Evolutionary conservation across 1,140 invertebrate species (phyloP).

Genomic region (Drosophila burlai): DNA sequence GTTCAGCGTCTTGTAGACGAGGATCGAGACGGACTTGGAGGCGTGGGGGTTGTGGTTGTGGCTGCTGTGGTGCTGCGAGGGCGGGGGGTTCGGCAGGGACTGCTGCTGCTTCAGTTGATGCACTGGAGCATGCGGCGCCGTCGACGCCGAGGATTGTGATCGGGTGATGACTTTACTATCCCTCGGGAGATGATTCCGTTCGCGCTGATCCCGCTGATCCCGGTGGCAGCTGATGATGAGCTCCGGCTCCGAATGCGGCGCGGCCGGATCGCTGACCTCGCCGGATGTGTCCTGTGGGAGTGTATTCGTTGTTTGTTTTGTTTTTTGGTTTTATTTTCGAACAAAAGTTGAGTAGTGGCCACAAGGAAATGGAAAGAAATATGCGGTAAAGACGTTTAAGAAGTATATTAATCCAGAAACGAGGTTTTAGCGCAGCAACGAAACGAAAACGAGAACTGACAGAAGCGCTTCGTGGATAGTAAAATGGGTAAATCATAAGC

Average conservation of each 20-base stretch:
- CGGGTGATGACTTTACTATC: slow-evolving; percentile 78
- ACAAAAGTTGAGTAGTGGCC: slow-evolving; percentile 71
- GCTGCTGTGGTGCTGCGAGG: slow-evolving; percentile 47
- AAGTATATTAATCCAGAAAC: slow-evolving; percentile 36
- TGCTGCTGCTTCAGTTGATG: slow-evolving; percentile 83
- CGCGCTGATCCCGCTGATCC: slow-evolving; percentile 53
- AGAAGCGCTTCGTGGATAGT: slow-evolving; percentile 60
- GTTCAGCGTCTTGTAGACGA: slow-evolving; percentile 84
- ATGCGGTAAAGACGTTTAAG: slow-evolving; percentile 65
- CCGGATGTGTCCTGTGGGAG: slow-evolving; percentile 70
- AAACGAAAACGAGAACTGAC: slow-evolving; percentile 60
- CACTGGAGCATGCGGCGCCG: slow-evolving; percentile 71
- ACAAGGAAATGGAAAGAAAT: slow-evolving; percentile 76
- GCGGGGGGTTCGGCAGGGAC: slow-evolving; percentile 73
- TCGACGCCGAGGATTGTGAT: slow-evolving; percentile 83
- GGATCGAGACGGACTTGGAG: slow-evolving; percentile 81
- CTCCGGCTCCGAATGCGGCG: slow-evolving; percentile 73
- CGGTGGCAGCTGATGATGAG: slow-evolving; percentile 70
- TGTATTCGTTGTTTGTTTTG: slow-evolving; percentile 40
- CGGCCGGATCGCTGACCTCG: slow-evolving; percentile 54
- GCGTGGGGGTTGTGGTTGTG: slow-evolving; percentile 61
- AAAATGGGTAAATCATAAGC: slow-evolving; percentile 30
- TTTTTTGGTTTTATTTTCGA: slow-evolving; percentile 25
- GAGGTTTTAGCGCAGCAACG: slow-evolving; percentile 59
- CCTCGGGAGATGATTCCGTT: slow-evolving; percentile 37